Conservation (phyloP, 1,140 invertebrate species). For the Sinella curviseta region DNA sequence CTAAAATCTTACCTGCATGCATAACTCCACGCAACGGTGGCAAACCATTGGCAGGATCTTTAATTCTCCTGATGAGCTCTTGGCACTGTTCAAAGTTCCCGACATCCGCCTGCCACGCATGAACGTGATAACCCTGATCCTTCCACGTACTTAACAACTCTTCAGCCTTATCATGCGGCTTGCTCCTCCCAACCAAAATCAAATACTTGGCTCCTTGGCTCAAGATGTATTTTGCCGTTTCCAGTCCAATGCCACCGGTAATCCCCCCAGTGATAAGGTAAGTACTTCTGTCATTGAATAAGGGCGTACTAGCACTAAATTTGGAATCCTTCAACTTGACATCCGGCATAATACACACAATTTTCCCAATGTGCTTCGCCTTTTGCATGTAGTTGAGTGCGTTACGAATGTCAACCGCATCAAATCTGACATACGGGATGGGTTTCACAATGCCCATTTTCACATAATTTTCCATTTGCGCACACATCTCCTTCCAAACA, state of each 20-base stretch:
- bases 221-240: not conserved
- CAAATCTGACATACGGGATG: not conserved
- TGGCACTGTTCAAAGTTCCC: not conserved
- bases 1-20: not conserved
- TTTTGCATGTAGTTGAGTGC: constrained; percentile 3
- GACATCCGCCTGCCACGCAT: not conserved
- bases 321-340: not conserved
- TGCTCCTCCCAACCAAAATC: not conserved
- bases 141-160: not conserved
- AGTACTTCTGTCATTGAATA: constrained; percentile 14
- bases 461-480: not conserved
- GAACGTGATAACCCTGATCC: not conserved
- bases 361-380: constrained; percentile 16
- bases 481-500: not conserved
- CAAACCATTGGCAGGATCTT: not conserved
- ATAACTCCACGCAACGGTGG: not conserved
- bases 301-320: not conserved
- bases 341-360: constrained; percentile 2
- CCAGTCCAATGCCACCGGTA: constrained; percentile 9
- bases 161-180: not conserved
- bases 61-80: not conserved
- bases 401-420: not conserved
- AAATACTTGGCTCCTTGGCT: not conserved
- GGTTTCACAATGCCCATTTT: not conserved
- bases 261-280: not conserved